Evolutionary conservation across 2,113 vertebrate genomes (phyloP).

Genomic region (Aphelocoma coerulescens): DNA sequence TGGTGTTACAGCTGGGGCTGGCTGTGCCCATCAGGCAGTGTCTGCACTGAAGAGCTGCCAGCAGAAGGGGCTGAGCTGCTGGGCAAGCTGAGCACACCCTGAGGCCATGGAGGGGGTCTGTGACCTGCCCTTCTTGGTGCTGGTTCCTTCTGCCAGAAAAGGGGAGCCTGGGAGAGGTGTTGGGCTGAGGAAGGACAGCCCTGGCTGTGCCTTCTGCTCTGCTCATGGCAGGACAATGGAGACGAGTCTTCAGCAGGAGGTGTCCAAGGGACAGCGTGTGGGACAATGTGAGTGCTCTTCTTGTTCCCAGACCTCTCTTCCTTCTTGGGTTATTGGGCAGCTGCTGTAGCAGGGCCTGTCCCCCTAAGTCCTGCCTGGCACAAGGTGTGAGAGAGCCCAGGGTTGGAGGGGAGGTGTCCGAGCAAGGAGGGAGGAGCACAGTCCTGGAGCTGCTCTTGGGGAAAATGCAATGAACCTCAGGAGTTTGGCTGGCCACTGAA

Average conservation of each 20-base stretch:
- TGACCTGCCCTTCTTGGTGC: not conserved
- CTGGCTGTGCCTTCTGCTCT: not conserved
- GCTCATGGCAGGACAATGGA: not conserved
- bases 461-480: not conserved
- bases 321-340: not conserved
- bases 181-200: not conserved
- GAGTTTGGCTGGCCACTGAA: not conserved
- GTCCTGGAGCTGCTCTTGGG: not conserved
- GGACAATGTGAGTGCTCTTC: not conserved
- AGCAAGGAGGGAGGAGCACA: not conserved
- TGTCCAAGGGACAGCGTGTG: not conserved
- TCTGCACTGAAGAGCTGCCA: not conserved
- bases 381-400: rapidly evolving
- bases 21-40: not conserved
- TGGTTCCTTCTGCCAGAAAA: not conserved
- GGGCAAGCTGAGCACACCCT: not conserved
- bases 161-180: not conserved
- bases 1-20: not conserved
- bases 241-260: not conserved
- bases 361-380: not conserved
- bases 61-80: not conserved
- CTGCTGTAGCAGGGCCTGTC: not conserved
- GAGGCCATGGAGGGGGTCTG: not conserved
- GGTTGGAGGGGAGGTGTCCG: not conserved
- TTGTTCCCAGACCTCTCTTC: not conserved